Conservation (phyloP, 2,113 vertebrate genomes). For the Verasper variegatus region DNA sequence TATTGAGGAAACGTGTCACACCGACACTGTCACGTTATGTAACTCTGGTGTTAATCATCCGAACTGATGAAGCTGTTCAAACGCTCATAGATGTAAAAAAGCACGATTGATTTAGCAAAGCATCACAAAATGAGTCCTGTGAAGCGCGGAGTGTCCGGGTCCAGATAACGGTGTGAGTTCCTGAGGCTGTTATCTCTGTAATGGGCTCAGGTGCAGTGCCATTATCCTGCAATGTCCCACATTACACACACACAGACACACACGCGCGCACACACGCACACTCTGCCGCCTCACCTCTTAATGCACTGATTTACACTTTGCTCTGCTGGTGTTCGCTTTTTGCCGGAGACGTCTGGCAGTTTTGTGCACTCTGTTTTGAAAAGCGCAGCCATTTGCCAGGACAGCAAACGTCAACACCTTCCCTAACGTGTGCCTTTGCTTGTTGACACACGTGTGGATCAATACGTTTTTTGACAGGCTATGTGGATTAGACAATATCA, state of each 20-base stretch:
- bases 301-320: slow-evolving; percentile 22
- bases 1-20: slow-evolving; percentile 24
- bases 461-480: background rate
- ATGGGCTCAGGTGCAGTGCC: slow-evolving; percentile 32
- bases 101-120: background rate
- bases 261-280: slow-evolving; percentile 17
- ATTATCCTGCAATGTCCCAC: slow-evolving; percentile 1
- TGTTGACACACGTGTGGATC: slow-evolving; percentile 1
- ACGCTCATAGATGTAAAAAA: slow-evolving; percentile 3
- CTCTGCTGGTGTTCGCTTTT: slow-evolving; percentile 10
- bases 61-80: slow-evolving; percentile 16
- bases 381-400: slow-evolving; percentile 6
- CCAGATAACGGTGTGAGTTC: background rate
- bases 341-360: background rate
- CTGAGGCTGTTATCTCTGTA: slow-evolving; percentile 17
- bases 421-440: background rate
- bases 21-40: slow-evolving; percentile 20
- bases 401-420: background rate
- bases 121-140: background rate
- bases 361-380: background rate
- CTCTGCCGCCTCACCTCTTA: background rate
- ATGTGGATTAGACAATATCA: background rate
- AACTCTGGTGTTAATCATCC: slow-evolving; percentile 35
- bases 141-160: background rate
- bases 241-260: background rate